Conservation (phyloP, 2,888 invertebrate species). For the Drosophila kambysellisi region DNA sequence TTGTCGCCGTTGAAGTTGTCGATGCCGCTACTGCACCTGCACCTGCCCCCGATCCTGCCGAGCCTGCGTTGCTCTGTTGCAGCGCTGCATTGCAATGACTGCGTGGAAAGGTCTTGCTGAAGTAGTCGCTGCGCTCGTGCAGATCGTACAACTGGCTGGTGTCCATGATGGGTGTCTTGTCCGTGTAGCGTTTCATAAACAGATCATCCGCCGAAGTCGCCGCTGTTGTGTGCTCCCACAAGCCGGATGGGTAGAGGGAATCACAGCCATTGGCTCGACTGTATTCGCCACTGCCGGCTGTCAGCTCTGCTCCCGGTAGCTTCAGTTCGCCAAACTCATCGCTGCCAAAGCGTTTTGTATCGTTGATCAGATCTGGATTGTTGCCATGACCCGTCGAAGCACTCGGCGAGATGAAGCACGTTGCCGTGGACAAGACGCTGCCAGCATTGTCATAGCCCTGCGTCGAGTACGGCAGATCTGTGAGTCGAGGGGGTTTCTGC, state of each 20-base stretch:
- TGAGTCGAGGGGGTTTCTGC: conserved; percentile 89
- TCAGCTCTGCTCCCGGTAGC: conserved; percentile 85
- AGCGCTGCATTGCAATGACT: conserved; percentile 82
- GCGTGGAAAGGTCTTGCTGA: conserved; percentile 88
- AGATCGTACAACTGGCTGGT: conserved; percentile 83
- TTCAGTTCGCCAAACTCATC: conserved; percentile 85
- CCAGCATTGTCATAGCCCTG: conserved; percentile 90
- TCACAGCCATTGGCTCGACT: conserved; percentile 90
- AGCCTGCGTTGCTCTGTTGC: conserved; percentile 47
- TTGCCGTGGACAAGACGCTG: conserved; percentile 88
- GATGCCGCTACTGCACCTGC: conserved; percentile 60
- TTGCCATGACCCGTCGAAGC: conserved; percentile 91
- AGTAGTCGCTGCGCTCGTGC: conserved; percentile 86
- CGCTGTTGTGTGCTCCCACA: conserved; percentile 88
- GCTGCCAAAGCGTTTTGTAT: conserved; percentile 89
- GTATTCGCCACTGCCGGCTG: conserved; percentile 89
- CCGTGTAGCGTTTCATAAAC: conserved; percentile 89
- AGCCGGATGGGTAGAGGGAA: conserved; percentile 91
- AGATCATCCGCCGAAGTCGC: conserved; percentile 83
- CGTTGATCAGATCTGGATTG: conserved; percentile 94
- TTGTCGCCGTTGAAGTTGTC: conserved; percentile 83
- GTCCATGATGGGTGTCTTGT: conserved; percentile 92
- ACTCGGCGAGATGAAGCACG: conserved; percentile 91
- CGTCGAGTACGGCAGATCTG: conserved; percentile 89
- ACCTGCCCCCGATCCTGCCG: conserved; percentile 36